Percentiles rank a stretch among this genome's conserved stretches.
Evolutionary conservation across 2,113 vertebrate genomes (phyloP).

Genomic region (Atrichornis clamosus): DNA sequence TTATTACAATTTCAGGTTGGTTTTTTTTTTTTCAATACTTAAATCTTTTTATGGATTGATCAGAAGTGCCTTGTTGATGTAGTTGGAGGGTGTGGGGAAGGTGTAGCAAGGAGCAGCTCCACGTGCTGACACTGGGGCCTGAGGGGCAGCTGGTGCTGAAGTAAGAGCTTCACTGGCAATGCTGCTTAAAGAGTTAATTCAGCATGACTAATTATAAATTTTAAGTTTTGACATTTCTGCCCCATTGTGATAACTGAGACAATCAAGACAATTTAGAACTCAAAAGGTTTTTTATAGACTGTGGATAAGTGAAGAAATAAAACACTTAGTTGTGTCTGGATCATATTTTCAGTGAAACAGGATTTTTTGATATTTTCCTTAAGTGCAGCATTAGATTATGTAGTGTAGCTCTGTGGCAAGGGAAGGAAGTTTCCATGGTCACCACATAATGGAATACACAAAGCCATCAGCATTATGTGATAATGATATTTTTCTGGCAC

Average conservation of each 20-base stretch:
- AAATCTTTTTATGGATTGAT: not conserved
- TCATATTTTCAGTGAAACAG: not conserved
- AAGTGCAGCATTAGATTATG: not conserved
- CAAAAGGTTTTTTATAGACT: not conserved
- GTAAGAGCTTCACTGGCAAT: not conserved
- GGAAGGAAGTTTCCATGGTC: conserved; percentile 23
- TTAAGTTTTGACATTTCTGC: not conserved
- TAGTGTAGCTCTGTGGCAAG: not conserved
- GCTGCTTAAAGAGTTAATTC: not conserved
- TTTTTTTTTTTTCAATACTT: not conserved
- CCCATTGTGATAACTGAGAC: not conserved
- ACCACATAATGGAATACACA: not conserved
- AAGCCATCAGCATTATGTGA: not conserved
- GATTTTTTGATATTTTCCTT: not conserved
- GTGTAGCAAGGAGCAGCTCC: not conserved
- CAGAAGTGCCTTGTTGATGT: not conserved
- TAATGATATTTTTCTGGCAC: not conserved
- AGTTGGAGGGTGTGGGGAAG: not conserved
- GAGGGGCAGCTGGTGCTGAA: not conserved
- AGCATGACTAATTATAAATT: not conserved
- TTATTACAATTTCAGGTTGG: not conserved
- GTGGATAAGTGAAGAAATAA: not conserved
- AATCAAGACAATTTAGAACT: not conserved
- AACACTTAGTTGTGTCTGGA: not conserved
- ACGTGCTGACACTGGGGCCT: not conserved